Conservation (phyloP, 2,888 invertebrate genomes). For the Tetragonisca angustula region DNA sequence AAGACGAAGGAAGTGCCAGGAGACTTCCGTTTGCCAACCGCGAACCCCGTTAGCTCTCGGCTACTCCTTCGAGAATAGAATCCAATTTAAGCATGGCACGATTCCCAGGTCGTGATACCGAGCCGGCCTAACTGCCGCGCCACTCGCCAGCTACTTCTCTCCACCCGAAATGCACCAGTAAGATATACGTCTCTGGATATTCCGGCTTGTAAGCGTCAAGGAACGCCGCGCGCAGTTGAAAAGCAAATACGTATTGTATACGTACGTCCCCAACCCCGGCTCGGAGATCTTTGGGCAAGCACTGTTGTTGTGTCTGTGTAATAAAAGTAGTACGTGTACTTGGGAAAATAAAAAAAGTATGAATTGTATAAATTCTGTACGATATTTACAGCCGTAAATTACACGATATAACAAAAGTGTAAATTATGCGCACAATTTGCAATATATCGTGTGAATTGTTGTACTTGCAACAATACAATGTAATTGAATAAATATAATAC, state of each 20-base stretch:
- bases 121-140: constrained; percentile 51
- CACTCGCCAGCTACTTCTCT: constrained; percentile 44
- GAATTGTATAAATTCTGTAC: no score
- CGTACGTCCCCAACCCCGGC: no score
- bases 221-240: constrained; percentile 12
- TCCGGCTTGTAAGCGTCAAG: constrained; percentile 17
- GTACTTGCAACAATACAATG: no score
- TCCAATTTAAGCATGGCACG: constrained; percentile 76
- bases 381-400: no score
- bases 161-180: constrained; percentile 50
- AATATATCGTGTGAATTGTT: no score
- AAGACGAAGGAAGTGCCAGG: constrained; percentile 68
- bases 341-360: no score
- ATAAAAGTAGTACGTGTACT: no score
- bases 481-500: no score
- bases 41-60: constrained; percentile 65
- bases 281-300: no score
- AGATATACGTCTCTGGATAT: constrained; percentile 22
- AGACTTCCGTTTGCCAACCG: constrained; percentile 73
- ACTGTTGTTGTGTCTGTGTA: no score
- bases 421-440: no score
- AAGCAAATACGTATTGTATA: constrained; percentile 21
- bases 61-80: constrained; percentile 72
- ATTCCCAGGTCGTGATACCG: constrained; percentile 74
- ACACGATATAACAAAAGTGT: no score